These are phyloP conservation scores for Callorhinus ursinus DNA, from an alignment of 2,113 vertebrate genomes.

Conservation along the genomic window DNA sequence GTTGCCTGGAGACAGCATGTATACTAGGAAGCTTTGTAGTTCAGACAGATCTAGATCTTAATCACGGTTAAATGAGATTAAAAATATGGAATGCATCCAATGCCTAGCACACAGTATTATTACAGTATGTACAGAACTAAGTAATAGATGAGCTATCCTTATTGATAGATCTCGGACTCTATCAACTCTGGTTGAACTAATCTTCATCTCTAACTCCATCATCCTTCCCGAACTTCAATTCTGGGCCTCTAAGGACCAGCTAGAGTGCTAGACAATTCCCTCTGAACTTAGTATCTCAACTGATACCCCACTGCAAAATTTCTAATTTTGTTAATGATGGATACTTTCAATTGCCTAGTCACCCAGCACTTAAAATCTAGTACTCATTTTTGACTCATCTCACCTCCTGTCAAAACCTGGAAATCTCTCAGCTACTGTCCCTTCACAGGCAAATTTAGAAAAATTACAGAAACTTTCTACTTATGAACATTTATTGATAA, in stretches of 20 bases:
- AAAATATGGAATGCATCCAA: not conserved
- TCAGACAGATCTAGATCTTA: not conserved
- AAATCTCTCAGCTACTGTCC: not conserved
- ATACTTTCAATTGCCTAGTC: not conserved
- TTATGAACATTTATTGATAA: constrained; percentile 8
- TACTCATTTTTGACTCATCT: constrained; percentile 26
- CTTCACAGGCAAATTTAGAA: constrained; percentile 11
- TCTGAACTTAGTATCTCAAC: constrained; percentile 16
- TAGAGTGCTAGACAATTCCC: not conserved
- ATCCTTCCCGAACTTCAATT: not conserved
- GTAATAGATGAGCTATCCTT: not conserved
- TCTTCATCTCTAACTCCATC: not conserved
- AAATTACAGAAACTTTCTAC: not conserved
- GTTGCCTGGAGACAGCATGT: not conserved
- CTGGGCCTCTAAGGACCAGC: not conserved
- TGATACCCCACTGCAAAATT: not conserved
- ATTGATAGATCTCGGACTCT: not conserved
- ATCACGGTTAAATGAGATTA: not conserved
- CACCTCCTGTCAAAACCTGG: not conserved
- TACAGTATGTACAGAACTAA: not conserved
- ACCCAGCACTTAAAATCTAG: constrained; percentile 19
- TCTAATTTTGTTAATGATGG: not conserved
- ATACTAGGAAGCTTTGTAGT: not conserved
- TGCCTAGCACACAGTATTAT: not conserved
- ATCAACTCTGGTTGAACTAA: not conserved